Base-by-base conservation (phyloP, 2,797 vertebrate genomes). In the Schizothorax lantsangensis region DNA sequence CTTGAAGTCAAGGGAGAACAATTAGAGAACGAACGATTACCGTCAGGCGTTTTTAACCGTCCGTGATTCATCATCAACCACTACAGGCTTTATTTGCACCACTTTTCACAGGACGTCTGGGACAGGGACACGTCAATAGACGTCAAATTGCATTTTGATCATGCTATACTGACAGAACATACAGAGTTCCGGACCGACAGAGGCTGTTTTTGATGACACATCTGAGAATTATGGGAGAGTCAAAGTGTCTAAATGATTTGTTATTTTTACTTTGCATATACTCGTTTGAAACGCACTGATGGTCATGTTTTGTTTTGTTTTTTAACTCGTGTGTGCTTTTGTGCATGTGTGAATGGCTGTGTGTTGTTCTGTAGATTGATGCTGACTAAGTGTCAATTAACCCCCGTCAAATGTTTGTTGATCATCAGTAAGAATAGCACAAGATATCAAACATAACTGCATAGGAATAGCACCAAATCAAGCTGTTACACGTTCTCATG, bases 221-320 rank as follows among this genome's bases (percentile, higher is more conserved):
- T 74, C 79, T 21, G 47, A 79, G 49, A 68, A n/a, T 49, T 52
- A 47, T 54, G 73, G 86, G 77, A 87, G 84, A 87, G 86, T 71
- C 54, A 12, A 75, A 59, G 84, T 81, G n/a, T 81, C 82, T 88
- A 88, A 91, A 89, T 87, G 33, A 88, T 88, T 84, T 88, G 88
- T 69, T 79, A 66, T 78, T 84, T 89, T 82, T 59, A 85, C 83
- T 88, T 54, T 75, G 7, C 79, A 57, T 91, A 91, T 91, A 91
- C 92, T 92, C 91, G 92, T 94, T 90, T 92, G 87, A 91, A 85
- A 93, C 94, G 95, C 95, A 95, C 95, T 96, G 95, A 96, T 89
- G 92, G 91, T 95, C 91, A 92, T 91, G 92, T 87, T 87, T 33
- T 66, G 26, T 62, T 62, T n/a, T 5, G 3, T 59, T 64, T 30